Evolutionary conservation across 2,113 vertebrate species (phyloP), one percentile per base, ranked within the genome.

Genomic region (Channa argus): DNA sequence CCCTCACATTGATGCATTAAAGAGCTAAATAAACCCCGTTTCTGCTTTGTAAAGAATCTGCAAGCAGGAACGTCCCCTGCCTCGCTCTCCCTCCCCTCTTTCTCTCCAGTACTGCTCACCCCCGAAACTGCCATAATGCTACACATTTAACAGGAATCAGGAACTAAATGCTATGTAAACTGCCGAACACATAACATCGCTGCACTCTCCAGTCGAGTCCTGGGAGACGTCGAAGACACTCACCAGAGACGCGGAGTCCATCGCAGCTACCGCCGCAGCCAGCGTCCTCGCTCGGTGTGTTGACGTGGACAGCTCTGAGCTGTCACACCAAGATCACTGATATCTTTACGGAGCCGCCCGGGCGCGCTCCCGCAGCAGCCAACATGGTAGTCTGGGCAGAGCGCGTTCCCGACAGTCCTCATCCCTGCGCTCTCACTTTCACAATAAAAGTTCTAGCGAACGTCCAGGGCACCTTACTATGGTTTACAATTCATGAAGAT

Each of bases 291-390:
- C 63, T 87, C 80, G 66, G 60, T 87, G 89, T 95, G 94, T 95
- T 94, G 94, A 95, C 94, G 94, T 95, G 94, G 94, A 94, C 93
- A 92, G 90, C 71, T 83, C 89, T 90, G 89, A 93, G 92, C 93
- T 95, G 94, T 95, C 94, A 94, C 91, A 87, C 77, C 14, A 54
- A 75, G 72, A 77, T 67, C 83, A 49, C 82, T 56, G 87, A 70
- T 61, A 53, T 67, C 36, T 45, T 24, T 11, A 60, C 63, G 68
- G 74, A 82, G 71, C 64, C 71, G 79, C 74, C 74, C 68, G 67
- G 60, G 77, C 83, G 75, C 89, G 85, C 43, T 47, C 58, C 58
- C 83, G 73, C 59, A 24, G 34, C 66, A 82, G 71, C 74, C 24
- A 24, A 24, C 24, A 24, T 24, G 24, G 24, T 24, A 24, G 24